A percentile compares a stretch with the other conserved stretches of the same genome.
phyloP scores from a whole-genome alignment of 2,113 vertebrate species.

The Felis chaus region DNA sequence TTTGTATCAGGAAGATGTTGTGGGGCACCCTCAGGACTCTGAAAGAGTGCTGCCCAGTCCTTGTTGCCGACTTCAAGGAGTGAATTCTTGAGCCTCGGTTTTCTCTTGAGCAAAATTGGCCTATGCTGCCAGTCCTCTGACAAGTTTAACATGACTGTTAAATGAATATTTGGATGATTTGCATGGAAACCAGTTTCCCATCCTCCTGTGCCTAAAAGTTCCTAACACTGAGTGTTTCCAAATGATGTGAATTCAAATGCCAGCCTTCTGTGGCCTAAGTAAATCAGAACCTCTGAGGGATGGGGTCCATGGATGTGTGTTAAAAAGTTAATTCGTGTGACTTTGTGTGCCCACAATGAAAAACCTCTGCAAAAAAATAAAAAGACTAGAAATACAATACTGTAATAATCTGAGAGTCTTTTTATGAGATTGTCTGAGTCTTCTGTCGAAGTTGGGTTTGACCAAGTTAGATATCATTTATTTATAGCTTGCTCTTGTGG shows the following conservation, averaged over 20 bases:
- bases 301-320: not conserved
- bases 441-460: slow-evolving; percentile 7
- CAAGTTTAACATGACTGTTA: not conserved
- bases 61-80: not conserved
- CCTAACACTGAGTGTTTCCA: not conserved
- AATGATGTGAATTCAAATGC: not conserved
- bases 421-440: not conserved
- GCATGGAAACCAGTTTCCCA: not conserved
- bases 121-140: not conserved
- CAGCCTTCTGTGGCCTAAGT: not conserved
- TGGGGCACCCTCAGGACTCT: not conserved
- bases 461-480: not conserved
- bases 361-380: not conserved
- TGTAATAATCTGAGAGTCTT: not conserved
- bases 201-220: not conserved
- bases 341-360: not conserved
- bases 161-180: not conserved
- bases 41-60: not conserved
- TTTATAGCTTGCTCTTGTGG: not conserved
- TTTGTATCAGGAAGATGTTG: not conserved
- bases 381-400: not conserved
- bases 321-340: not conserved
- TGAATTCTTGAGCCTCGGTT: not conserved
- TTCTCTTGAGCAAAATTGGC: not conserved
- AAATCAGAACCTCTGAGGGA: slow-evolving; percentile 11